phyloP scores from a whole-genome alignment of 1,140 invertebrate species.

The Polyergus mexicanus region DNA sequence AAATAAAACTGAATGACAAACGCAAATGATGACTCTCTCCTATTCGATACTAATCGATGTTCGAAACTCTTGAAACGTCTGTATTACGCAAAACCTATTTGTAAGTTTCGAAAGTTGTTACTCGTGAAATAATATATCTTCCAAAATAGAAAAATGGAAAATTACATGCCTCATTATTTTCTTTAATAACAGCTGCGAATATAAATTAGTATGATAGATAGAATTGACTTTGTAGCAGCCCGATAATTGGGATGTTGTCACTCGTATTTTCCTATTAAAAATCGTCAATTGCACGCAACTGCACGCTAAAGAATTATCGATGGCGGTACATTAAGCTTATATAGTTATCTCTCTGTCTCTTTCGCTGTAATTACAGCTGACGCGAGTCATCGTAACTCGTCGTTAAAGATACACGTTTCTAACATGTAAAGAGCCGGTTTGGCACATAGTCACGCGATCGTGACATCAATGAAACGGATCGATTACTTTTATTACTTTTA shows the following conservation, averaged over 20 bases:
- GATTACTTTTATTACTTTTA: slow-evolving; percentile 52
- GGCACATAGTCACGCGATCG: slow-evolving; percentile 50
- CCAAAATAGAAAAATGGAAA: not conserved
- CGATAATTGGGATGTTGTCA: slow-evolving; percentile 45
- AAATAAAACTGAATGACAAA: slow-evolving; percentile 31
- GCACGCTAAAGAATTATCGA: slow-evolving; percentile 21
- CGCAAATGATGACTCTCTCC: slow-evolving; percentile 16
- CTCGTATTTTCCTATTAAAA: slow-evolving; percentile 25
- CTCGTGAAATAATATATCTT: slow-evolving; percentile 8
- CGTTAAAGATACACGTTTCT: slow-evolving; percentile 49
- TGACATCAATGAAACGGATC: slow-evolving; percentile 62
- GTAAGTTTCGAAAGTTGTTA: not conserved
- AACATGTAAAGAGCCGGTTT: slow-evolving; percentile 48
- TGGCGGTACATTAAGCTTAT: slow-evolving; percentile 33
- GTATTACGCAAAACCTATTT: too few relatives aligned
- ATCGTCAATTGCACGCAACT: slow-evolving; percentile 10
- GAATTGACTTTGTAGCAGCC: slow-evolving; percentile 21
- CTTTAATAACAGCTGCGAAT: not conserved
- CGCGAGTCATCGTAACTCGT: slow-evolving; percentile 34
- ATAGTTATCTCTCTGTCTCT: slow-evolving; percentile 51
- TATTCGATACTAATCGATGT: slow-evolving; percentile 29
- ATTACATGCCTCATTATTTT: not conserved
- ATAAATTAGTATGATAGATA: not conserved
- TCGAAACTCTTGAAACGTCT: not conserved
- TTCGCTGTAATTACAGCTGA: slow-evolving; percentile 43